Conservation (phyloP, 2,113 vertebrate genomes). For the Salvelinus alpinus region DNA sequence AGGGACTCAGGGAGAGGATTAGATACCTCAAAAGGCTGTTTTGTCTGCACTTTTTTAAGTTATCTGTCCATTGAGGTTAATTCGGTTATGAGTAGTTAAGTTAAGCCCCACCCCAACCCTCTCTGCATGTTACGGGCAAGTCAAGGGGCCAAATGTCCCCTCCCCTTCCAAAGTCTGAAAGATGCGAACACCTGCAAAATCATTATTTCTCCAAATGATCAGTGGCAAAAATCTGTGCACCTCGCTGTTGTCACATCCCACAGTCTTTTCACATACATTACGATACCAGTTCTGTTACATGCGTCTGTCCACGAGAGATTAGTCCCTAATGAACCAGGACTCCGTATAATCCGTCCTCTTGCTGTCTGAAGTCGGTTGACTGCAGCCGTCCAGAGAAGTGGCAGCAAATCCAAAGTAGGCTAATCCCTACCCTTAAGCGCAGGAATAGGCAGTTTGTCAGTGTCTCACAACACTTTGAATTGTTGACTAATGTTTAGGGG, state of each 20-base stretch:
- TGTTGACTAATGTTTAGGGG: constrained; percentile 1
- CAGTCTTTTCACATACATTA: no score
- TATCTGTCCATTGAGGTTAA: neutral
- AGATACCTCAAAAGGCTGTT: neutral
- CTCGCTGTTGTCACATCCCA: no score
- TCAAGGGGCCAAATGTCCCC: no score
- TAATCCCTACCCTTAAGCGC: neutral
- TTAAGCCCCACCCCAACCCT: neutral
- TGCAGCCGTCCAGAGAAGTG: neutral
- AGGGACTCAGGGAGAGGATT: neutral
- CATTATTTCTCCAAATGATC: no score
- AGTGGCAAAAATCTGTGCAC: no score
- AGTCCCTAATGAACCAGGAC: neutral
- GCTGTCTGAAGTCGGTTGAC: neutral
- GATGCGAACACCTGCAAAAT: no score
- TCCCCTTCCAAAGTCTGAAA: no score
- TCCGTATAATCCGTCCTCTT: neutral
- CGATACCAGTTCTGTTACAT: no score
- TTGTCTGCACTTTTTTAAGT: neutral
- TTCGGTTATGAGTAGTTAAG: neutral
- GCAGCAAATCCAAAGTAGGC: neutral
- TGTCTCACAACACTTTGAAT: neutral
- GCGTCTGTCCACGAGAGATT: no score
- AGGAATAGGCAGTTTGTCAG: neutral
- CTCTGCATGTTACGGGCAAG: no score